Conservation (phyloP, 2,888 invertebrate species). For the Clusia tigrina region DNA sequence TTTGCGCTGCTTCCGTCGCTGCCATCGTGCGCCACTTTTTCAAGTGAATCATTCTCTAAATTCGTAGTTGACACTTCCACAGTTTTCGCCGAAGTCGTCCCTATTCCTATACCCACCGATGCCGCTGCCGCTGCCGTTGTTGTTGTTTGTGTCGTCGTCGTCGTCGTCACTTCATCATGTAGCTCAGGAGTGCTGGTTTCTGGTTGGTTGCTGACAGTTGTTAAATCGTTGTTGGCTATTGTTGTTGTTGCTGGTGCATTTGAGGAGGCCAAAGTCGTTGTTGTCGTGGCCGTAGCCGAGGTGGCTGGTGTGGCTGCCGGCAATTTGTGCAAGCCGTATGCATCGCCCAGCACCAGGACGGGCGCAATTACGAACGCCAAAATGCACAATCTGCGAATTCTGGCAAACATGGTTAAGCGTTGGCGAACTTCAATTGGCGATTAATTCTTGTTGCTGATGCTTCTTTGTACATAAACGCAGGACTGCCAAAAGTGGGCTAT, state of each 20-base stretch:
- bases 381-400: constrained; percentile 46
- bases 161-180: constrained; percentile 18
- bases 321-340: background rate
- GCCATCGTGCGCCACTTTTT: constrained; percentile 15
- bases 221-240: constrained; percentile 12
- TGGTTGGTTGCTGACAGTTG: constrained; percentile 9
- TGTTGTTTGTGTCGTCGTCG: constrained; percentile 29
- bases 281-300: constrained; percentile 28
- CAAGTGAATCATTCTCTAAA: constrained; percentile 24
- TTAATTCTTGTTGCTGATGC: background rate
- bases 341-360: constrained; percentile 36
- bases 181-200: too few species aligned
- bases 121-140: constrained; percentile 27
- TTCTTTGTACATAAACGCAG: too few species aligned
- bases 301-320: constrained; percentile 28
- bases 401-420: constrained; percentile 50
- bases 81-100: constrained; percentile 32
- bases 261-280: constrained; percentile 32
- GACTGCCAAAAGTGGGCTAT: too few species aligned
- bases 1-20: constrained; percentile 37
- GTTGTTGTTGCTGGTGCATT: constrained; percentile 37
- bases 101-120: background rate
- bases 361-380: constrained; percentile 49
- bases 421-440: background rate
- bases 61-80: constrained; percentile 27